Percentiles rank a stretch among this genome's conserved stretches.
Conservation (phyloP, 1,140 invertebrate species). For the Spodoptera frugiperda region DNA sequence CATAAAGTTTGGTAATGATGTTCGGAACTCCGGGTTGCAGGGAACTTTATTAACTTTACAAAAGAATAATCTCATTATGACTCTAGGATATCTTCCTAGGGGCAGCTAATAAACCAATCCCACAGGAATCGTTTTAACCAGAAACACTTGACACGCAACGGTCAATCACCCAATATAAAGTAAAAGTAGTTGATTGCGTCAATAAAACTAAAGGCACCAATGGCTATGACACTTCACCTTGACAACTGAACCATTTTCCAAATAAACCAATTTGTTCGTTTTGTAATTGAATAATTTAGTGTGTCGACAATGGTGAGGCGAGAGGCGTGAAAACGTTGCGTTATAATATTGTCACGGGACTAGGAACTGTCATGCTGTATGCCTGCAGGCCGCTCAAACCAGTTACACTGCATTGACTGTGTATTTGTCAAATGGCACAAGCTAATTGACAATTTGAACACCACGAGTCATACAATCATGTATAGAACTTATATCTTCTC, state of each 20-base stretch:
- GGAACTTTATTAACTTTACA: too few relatives aligned
- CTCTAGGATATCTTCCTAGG: too few relatives aligned
- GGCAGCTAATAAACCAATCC: too few relatives aligned
- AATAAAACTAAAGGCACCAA: constrained; percentile 16
- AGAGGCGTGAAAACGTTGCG: constrained; percentile 43
- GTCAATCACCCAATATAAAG: constrained; percentile 26
- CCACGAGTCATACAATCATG: too few relatives aligned
- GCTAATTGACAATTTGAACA: too few relatives aligned
- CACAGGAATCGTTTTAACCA: background rate
- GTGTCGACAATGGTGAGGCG: constrained; percentile 36
- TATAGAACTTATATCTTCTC: too few relatives aligned
- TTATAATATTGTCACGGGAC: constrained; percentile 32
- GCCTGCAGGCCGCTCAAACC: background rate
- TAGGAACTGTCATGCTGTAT: constrained; percentile 23
- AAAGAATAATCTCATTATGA: too few relatives aligned
- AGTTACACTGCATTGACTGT: background rate
- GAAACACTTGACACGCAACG: constrained; percentile 27
- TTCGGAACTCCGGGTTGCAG: too few relatives aligned
- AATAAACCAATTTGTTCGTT: constrained; percentile 47
- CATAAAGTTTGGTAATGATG: background rate
- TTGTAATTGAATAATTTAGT: constrained; percentile 43
- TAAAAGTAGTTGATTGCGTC: constrained; percentile 34
- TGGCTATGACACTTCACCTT: constrained; percentile 41
- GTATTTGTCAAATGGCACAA: too few relatives aligned
- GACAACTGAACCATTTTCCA: constrained; percentile 37